Conservation (phyloP, 2,113 vertebrate species). For the Galeopterus variegatus region DNA sequence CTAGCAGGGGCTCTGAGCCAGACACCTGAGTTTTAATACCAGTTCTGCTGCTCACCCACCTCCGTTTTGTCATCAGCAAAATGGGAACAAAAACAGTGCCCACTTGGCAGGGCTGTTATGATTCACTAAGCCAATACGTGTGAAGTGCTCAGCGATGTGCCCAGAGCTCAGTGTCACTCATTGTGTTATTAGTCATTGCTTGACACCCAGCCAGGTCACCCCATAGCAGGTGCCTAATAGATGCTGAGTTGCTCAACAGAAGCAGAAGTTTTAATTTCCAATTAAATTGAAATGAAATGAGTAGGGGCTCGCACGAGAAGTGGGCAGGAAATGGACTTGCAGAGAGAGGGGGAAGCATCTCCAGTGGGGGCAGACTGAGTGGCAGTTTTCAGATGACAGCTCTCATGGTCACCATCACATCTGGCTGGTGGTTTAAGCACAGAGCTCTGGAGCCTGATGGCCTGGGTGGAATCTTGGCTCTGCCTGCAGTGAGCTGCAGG, state of each 20-base stretch:
- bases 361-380: accelerated
- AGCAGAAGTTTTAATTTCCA: not conserved
- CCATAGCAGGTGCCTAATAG: not conserved
- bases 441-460: accelerated
- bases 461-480: not conserved
- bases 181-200: not conserved
- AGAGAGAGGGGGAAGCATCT: not conserved
- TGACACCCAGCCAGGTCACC: not conserved
- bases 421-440: too few relatives aligned
- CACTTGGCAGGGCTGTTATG: not conserved
- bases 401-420: accelerated
- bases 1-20: not conserved
- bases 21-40: not conserved
- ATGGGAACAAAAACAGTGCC: not conserved
- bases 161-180: not conserved
- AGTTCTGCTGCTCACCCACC: not conserved
- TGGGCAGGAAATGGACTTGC: not conserved
- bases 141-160: accelerated
- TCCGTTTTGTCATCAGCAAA: not conserved
- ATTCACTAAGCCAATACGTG: not conserved
- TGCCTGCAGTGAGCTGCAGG: not conserved
- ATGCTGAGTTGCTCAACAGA: not conserved
- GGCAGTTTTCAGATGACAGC: not conserved
- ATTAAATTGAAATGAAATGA: not conserved
- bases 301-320: not conserved